Base-by-base conservation (phyloP, 2,888 invertebrate species). In the Acheta domesticus region DNA sequence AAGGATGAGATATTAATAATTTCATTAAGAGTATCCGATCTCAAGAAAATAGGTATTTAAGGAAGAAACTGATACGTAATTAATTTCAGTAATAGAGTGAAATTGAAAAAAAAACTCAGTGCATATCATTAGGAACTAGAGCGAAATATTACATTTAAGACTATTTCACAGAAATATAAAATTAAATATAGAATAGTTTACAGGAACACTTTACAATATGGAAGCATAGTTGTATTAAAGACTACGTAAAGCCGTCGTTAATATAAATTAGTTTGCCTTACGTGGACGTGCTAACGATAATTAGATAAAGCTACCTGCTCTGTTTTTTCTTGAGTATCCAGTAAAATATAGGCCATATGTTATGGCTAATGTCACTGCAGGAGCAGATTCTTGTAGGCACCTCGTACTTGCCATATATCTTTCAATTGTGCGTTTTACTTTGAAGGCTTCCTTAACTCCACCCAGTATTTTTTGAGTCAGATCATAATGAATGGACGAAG, bases 341-440 rank as follows among this genome's bases (percentile, higher is more conserved):
- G n/a, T 62, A n/a, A 14, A 62, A 62, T 62, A 62, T n/a, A 62
- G 62, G 62, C n/a, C 62, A 62, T 62, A 62, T n/a, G 62, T 62
- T 62, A 62, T 62, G 36, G 36, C 36, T 36, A 36, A 36, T 8
- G 62, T 62, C 62, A 14, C 14, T 62, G 62, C 14, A 62, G 62
- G 14, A 62, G n/a, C n/a, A n/a, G n/a, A 62, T 62, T 36, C 36
- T 36, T 36, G 36, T 36, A 36, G 36, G 36, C 36, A 36, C 36
- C 36, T 36, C 36, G 36, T 8, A 36, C 36, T 36, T 36, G 36
- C 36, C 36, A 36, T 36, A 62, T 62, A 19, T 62, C 62, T 19
- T 62, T 62, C 14, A n/a, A 19, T 62, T 62, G 62, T 19, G 62
- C 62, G 62, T 19, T 62, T 62, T 62, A 62, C 62, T 62, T 62